Evolutionary conservation across 2,888 invertebrate genomes (phyloP).

Genomic region (Dendrolimus houi): DNA sequence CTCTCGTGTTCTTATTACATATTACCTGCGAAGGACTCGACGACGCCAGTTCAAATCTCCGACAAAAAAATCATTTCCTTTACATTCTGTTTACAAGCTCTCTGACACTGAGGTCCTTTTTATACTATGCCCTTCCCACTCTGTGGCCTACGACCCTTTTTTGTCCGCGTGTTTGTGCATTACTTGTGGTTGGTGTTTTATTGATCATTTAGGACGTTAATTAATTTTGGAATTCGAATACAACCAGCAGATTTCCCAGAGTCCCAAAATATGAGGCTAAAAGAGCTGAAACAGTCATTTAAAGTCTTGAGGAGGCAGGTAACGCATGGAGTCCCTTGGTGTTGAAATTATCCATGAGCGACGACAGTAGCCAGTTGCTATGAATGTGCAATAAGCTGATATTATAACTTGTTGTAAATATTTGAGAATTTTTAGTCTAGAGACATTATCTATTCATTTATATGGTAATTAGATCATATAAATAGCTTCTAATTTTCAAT

Average conservation of each 20-base stretch:
- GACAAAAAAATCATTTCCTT: conserved; percentile 65
- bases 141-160: conserved; percentile 52
- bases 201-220: background rate
- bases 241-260: no score
- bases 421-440: no score
- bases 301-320: no score
- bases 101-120: conserved; percentile 63
- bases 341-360: no score
- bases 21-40: conserved; percentile 39
- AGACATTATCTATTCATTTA: background rate
- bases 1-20: conserved; percentile 29
- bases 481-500: background rate
- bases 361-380: no score
- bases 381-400: no score
- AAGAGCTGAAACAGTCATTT: no score
- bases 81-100: conserved; percentile 68
- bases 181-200: background rate
- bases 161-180: conserved; percentile 49
- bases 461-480: background rate
- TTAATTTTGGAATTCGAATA: conserved; percentile 2
- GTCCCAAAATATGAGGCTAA: no score
- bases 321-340: no score
- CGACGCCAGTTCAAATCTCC: conserved; percentile 35
- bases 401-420: no score
- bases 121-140: conserved; percentile 36